Conservation (phyloP, 2,888 invertebrate genomes). For the Coelopa pilipes region DNA sequence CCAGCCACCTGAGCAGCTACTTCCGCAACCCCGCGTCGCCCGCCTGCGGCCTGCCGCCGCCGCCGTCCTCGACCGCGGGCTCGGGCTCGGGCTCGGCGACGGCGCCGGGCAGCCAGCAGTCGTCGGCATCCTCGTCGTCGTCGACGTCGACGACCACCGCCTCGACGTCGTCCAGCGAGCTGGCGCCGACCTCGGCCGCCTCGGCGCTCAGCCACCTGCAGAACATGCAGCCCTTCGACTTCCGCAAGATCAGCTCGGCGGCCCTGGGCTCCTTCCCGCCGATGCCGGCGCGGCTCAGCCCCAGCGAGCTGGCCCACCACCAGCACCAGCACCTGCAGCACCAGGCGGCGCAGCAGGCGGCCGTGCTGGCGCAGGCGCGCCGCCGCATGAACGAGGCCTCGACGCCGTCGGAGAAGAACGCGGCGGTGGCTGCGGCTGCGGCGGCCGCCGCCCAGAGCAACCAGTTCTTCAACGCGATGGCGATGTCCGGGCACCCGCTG, state of each 20-base stretch:
- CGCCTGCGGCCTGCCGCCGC: slow-evolving; percentile 44
- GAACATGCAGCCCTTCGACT: slow-evolving; percentile 96
- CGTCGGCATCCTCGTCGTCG: slow-evolving; percentile 26
- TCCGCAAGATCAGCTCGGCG: slow-evolving; percentile 75
- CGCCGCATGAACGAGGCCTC: slow-evolving; percentile 70
- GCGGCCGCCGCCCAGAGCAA: slow-evolving; percentile 66
- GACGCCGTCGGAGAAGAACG: slow-evolving; percentile 59
- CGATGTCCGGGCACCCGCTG: slow-evolving; percentile 71
- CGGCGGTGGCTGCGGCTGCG: slow-evolving; percentile 58
- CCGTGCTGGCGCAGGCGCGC: slow-evolving; percentile 67
- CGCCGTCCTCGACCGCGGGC: slow-evolving; percentile 28
- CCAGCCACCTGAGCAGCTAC: slow-evolving; percentile 56
- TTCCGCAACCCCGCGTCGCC: slow-evolving; percentile 63
- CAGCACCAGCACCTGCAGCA: slow-evolving; percentile 58
- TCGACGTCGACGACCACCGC: slow-evolving; percentile 33
- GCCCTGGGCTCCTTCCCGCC: slow-evolving; percentile 68
- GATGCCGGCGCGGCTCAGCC: slow-evolving; percentile 56
- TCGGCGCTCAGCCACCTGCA: slow-evolving; percentile 80
- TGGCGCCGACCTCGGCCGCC: slow-evolving; percentile 42
- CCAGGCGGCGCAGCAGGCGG: slow-evolving; percentile 60
- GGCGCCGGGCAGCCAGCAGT: slow-evolving; percentile 35
- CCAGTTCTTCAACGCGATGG: slow-evolving; percentile 72
- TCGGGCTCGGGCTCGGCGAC: slow-evolving; percentile 31
- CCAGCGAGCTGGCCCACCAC: slow-evolving; percentile 62
- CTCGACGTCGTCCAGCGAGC: slow-evolving; percentile 37